Conservation (phyloP, 2,797 vertebrate genomes). For the Harpagifer antarcticus region DNA sequence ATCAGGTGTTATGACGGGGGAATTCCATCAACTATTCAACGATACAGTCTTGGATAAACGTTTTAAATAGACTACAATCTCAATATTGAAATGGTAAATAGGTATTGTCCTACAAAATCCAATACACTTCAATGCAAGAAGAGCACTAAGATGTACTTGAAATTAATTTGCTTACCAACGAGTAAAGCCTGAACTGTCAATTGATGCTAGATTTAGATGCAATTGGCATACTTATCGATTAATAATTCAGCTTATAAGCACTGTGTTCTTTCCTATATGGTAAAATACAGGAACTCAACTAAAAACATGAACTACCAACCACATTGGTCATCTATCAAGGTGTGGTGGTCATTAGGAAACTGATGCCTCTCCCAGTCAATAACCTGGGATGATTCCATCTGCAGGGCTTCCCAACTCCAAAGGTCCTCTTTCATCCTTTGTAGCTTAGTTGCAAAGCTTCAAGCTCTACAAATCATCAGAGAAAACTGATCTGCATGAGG, state of each 20-base stretch:
- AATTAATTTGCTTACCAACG: background rate
- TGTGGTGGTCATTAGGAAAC: constrained; percentile 50
- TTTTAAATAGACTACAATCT: background rate
- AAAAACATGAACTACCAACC: constrained; percentile 30
- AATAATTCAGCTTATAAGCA: background rate
- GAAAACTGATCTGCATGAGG: constrained; percentile 76
- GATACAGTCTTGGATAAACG: background rate
- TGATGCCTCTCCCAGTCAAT: constrained; percentile 66
- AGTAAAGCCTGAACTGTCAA: background rate
- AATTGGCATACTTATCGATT: background rate
- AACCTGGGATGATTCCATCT: constrained; percentile 66
- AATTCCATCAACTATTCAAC: constrained; percentile 33
- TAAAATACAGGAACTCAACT: constrained; percentile 11
- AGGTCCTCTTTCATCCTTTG: constrained; percentile 83
- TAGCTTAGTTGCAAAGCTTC: constrained; percentile 69
- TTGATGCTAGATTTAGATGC: background rate
- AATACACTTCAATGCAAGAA: background rate
- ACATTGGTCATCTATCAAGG: constrained; percentile 35
- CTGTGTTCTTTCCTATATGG: background rate
- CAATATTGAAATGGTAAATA: background rate
- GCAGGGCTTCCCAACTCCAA: constrained; percentile 55
- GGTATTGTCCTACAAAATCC: background rate
- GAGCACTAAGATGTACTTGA: background rate
- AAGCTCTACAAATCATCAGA: constrained; percentile 67
- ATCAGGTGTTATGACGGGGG: constrained; percentile 19